phyloP scores from a whole-genome alignment of 1,140 invertebrate species.

The Hermetia illucens region DNA sequence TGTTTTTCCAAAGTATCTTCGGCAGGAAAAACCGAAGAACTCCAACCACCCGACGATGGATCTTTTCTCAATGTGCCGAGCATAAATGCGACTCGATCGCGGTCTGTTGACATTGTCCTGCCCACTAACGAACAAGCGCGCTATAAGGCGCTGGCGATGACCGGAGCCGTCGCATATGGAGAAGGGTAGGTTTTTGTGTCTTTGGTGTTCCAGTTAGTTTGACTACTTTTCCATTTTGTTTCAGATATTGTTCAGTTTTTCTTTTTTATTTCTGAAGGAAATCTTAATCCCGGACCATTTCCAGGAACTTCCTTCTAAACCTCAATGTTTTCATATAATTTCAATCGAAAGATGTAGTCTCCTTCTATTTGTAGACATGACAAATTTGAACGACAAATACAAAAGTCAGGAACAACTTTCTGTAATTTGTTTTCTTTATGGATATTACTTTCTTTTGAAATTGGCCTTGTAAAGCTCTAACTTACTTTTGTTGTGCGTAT shows the following conservation, averaged over 20 bases:
- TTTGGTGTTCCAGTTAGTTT: background rate
- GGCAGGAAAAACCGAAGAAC: slow-evolving; percentile 47
- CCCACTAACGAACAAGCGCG: slow-evolving; percentile 72
- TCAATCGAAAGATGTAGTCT: no score
- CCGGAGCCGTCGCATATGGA: slow-evolving; percentile 23
- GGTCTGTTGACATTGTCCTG: slow-evolving; percentile 79
- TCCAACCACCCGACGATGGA: slow-evolving; percentile 40
- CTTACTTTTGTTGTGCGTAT: no score
- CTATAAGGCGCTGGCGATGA: slow-evolving; percentile 61
- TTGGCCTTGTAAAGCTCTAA: no score
- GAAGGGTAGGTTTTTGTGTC: slow-evolving; percentile 2
- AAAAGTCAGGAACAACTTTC: no score
- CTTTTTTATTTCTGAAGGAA: background rate
- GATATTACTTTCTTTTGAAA: no score
- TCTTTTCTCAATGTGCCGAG: slow-evolving; percentile 50
- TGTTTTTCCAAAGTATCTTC: slow-evolving; percentile 58
- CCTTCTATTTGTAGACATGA: no score
- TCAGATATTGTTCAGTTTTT: background rate
- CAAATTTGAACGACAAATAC: no score
- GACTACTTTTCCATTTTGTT: background rate
- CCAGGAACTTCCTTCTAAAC: background rate
- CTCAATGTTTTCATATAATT: no score
- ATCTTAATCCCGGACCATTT: background rate
- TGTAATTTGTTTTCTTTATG: no score
- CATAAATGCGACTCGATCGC: slow-evolving; percentile 54